phyloP scores from a whole-genome alignment of 2,797 vertebrate genomes.

The Champsocephalus gunnari region DNA sequence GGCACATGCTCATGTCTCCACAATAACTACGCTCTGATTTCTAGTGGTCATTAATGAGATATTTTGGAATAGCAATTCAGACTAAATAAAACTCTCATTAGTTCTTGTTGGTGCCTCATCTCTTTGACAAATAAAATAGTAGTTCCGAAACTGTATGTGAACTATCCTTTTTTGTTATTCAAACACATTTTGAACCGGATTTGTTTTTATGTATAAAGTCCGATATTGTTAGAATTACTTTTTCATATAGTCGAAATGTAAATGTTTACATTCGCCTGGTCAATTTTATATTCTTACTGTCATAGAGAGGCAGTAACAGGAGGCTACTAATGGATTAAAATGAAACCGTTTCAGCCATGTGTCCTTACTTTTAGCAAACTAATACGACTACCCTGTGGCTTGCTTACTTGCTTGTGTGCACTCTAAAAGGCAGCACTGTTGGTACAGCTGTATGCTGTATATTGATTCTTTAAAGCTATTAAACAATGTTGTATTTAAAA shows the following conservation, averaged over 20 bases:
- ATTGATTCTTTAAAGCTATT: no score
- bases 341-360: no score
- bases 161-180: no score
- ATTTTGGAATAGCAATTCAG: slow-evolving; percentile 8
- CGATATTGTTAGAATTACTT: not conserved
- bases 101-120: not conserved
- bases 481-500: not conserved
- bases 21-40: slow-evolving; percentile 11
- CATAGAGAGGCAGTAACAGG: not conserved
- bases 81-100: slow-evolving; percentile 29
- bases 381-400: not conserved
- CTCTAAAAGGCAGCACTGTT: not conserved
- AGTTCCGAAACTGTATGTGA: not conserved
- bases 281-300: not conserved
- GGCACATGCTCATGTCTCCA: slow-evolving; percentile 18
- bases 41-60: slow-evolving; percentile 13
- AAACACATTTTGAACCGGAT: no score
- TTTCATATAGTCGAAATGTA: not conserved
- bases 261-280: not conserved
- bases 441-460: no score
- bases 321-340: not conserved
- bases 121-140: not conserved
- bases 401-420: not conserved
- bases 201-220: no score
- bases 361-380: not conserved